Evolutionary conservation across 2,888 invertebrate genomes (phyloP).

Genomic region (Artemia sinica): DNA sequence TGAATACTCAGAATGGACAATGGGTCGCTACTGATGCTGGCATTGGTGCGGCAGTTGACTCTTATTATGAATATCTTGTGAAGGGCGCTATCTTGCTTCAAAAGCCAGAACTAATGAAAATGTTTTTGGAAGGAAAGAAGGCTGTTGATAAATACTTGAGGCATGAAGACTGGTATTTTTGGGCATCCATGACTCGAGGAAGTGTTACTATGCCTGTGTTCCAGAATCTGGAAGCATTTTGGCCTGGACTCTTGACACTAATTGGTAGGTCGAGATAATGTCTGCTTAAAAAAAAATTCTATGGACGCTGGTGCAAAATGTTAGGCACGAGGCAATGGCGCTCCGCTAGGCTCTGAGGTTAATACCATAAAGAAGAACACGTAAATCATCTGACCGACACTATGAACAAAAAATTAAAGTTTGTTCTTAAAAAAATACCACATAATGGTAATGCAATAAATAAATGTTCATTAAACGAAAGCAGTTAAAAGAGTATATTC

Average conservation of each 20-base stretch:
- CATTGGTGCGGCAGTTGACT: constrained; percentile 85
- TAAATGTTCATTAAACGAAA: too few relatives aligned
- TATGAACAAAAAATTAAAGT: too few relatives aligned
- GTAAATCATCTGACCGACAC: too few relatives aligned
- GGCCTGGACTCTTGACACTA: constrained; percentile 83
- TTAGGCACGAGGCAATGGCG: too few relatives aligned
- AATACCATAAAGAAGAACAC: too few relatives aligned
- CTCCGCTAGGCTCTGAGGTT: too few relatives aligned
- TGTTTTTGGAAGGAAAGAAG: constrained; percentile 61
- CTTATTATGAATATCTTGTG: constrained; percentile 92
- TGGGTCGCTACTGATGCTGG: constrained; percentile 99
- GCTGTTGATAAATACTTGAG: constrained; percentile 69
- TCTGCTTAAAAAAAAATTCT: too few relatives aligned
- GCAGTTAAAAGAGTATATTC: too few relatives aligned
- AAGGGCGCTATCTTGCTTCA: constrained; percentile 85
- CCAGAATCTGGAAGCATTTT: constrained; percentile 93
- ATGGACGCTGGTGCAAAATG: too few relatives aligned
- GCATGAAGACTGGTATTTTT: constrained; percentile 94
- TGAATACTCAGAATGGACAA: constrained; percentile 77
- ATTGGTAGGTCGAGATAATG: constrained; percentile 39
- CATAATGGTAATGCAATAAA: too few relatives aligned
- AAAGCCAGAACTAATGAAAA: constrained; percentile 70
- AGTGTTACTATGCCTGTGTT: constrained; percentile 92
- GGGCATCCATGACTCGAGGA: constrained; percentile 96
- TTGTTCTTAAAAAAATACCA: too few relatives aligned